A percentile compares a stretch with the other conserved stretches of the same genome.
Evolutionary conservation across 92 coral and sea anemone genomes (phyloP).

Genomic region (Epizoanthus illoricatus): DNA sequence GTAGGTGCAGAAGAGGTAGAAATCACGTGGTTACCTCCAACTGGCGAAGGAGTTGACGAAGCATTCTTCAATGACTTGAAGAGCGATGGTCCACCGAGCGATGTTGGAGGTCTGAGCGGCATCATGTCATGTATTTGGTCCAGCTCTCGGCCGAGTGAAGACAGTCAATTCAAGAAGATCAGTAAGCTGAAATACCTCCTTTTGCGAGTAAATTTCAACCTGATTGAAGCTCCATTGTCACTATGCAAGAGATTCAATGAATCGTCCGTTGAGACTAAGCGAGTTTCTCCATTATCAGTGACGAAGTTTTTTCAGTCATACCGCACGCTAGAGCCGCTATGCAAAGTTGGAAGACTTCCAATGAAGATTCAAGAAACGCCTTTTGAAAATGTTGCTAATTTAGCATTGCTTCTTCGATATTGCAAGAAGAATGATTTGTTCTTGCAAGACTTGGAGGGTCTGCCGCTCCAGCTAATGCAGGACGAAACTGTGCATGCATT

Average conservation of each 20-base stretch:
- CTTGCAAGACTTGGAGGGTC: constrained; percentile 47
- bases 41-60: constrained; percentile 47
- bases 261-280: no score
- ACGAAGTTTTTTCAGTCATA: no score
- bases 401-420: constrained; percentile 43
- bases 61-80: constrained; percentile 62
- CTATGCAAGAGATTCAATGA: no score
- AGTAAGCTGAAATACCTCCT: no score
- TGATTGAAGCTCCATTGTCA: no score
- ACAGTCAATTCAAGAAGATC: no score
- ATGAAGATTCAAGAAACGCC: not conserved
- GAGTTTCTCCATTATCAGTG: no score
- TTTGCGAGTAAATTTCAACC: no score
- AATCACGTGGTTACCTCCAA: constrained; percentile 66
- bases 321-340: constrained; percentile 1
- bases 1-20: not conserved
- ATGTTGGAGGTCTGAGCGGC: not conserved
- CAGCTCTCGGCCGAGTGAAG: no score
- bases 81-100: not conserved
- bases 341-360: constrained; percentile 2
- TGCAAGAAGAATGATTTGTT: constrained; percentile 54
- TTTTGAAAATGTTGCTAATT: not conserved
- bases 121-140: not conserved
- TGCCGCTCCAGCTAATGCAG: constrained; percentile 76
- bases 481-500: constrained; percentile 63